A percentile compares a stretch with the other conserved stretches of the same genome.
Conservation (phyloP, 1,140 invertebrate species). For the Zaprionus taronus region DNA sequence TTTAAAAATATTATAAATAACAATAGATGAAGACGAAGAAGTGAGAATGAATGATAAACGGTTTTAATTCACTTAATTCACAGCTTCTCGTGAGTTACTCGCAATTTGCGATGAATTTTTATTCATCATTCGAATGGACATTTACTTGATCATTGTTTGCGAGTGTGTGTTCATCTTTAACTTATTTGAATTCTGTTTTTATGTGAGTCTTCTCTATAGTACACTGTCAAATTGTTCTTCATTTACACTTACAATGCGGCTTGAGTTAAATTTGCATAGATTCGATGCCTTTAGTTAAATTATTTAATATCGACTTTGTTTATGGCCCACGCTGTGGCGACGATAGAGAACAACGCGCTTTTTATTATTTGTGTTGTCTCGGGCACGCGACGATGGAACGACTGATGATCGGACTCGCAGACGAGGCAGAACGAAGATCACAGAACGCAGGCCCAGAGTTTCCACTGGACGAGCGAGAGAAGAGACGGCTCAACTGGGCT, state of each 20-base stretch:
- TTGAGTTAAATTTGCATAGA: slow-evolving; percentile 17
- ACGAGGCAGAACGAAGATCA: background rate
- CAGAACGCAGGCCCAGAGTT: slow-evolving; percentile 26
- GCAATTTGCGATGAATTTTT: slow-evolving; percentile 8
- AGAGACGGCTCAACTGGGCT: slow-evolving; percentile 60
- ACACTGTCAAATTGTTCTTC: background rate
- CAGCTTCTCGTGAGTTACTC: slow-evolving; percentile 15
- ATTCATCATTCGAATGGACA: slow-evolving; percentile 12
- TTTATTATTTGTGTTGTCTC: slow-evolving; percentile 34
- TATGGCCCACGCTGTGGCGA: slow-evolving; percentile 11
- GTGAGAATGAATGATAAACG: background rate
- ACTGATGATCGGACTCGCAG: slow-evolving; percentile 27
- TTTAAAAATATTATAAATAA: background rate
- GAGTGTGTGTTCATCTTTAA: slow-evolving; percentile 3
- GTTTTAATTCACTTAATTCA: slow-evolving; percentile 34
- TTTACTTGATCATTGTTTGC: slow-evolving; percentile 8
- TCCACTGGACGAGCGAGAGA: slow-evolving; percentile 38
- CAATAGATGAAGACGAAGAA: background rate
- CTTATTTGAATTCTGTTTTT: background rate
- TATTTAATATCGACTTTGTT: slow-evolving; percentile 28
- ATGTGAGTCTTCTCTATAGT: background rate
- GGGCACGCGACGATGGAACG: slow-evolving; percentile 43
- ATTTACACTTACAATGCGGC: slow-evolving; percentile 39
- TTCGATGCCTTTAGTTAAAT: slow-evolving; percentile 21
- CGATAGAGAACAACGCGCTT: slow-evolving; percentile 8